A percentile compares a stretch with the other conserved stretches of the same genome.
Conservation (phyloP, 1,140 invertebrate genomes). For the Aphis gossypii region DNA sequence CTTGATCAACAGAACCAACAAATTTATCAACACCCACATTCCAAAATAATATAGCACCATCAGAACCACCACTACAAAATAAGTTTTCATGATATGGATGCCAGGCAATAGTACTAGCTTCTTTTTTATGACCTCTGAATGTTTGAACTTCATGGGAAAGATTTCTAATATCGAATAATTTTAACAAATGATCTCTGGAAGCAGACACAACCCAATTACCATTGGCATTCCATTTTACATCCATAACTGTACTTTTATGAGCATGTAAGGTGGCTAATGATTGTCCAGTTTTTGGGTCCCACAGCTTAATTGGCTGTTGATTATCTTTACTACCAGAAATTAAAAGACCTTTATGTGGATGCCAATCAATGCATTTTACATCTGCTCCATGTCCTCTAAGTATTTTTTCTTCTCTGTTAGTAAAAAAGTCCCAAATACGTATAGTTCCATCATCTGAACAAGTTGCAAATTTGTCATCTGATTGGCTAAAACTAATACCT, state of each 20-base stretch:
- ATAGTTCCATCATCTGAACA: conserved; percentile 99
- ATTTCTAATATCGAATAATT: conserved; percentile 97
- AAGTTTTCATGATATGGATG: conserved; percentile 96
- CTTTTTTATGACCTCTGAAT: conserved; percentile 98
- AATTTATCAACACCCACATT: conserved; percentile 95
- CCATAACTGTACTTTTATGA: conserved; percentile 99
- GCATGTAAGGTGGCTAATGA: conserved; percentile 91
- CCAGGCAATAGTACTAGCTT: conserved; percentile 96
- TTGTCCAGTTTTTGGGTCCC: conserved; percentile 97
- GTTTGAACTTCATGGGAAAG: conserved; percentile 92
- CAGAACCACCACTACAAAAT: conserved; percentile 95
- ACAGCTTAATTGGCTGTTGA: conserved; percentile 99
- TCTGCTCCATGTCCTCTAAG: conserved; percentile 98
- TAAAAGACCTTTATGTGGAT: conserved; percentile 95
- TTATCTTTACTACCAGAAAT: conserved; percentile 99
- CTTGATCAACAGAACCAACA: conserved; percentile 96
- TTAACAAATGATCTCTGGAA: conserved; percentile 95
- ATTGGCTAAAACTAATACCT: conserved; percentile 99
- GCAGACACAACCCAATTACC: conserved; percentile 99
- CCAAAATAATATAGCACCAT: conserved; percentile 98
- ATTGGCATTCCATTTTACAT: conserved; percentile 98
- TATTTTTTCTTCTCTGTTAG: conserved; percentile 95
- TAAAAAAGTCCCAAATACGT: conserved; percentile 97
- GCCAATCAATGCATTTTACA: conserved; percentile 99
- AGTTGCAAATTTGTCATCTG: conserved; percentile 97